A percentile compares a stretch with the other conserved stretches of the same genome.
Conservation (phyloP, 2,888 invertebrate species). For the Acronicta aceris region DNA sequence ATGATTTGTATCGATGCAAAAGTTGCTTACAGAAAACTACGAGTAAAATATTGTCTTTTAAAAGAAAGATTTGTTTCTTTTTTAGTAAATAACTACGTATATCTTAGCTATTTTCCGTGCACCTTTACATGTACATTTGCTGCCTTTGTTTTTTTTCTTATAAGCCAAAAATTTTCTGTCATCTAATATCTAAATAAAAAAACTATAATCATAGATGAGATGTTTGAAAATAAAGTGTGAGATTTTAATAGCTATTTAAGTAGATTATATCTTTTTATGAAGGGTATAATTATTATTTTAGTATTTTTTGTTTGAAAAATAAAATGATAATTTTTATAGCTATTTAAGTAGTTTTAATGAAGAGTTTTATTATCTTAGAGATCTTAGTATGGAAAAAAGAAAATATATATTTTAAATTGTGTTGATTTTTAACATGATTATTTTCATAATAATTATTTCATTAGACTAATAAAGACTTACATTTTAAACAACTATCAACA, state of each 20-base stretch:
- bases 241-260: too few species aligned
- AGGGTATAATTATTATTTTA: too few species aligned
- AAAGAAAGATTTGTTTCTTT: too few species aligned
- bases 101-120: not conserved
- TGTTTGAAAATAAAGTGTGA: too few species aligned
- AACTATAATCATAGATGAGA: too few species aligned
- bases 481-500: conserved; percentile 47
- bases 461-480: conserved; percentile 32
- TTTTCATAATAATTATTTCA: conserved; percentile 4
- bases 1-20: conserved; percentile 5
- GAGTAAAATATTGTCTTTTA: too few species aligned
- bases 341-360: not conserved
- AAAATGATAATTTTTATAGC: not conserved
- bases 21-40: not conserved
- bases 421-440: too few species aligned
- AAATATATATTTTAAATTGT: not conserved
- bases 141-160: too few species aligned
- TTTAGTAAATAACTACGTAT: conserved; percentile 3
- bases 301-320: not conserved
- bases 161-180: too few species aligned
- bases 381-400: not conserved
- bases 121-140: conserved; percentile 5
- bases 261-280: not conserved
- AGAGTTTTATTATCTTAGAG: not conserved
- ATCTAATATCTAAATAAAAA: too few species aligned